These are phyloP conservation scores for Platycercus adscitus DNA, from an alignment of 2,113 vertebrate species.

Conservation along the genomic window DNA sequence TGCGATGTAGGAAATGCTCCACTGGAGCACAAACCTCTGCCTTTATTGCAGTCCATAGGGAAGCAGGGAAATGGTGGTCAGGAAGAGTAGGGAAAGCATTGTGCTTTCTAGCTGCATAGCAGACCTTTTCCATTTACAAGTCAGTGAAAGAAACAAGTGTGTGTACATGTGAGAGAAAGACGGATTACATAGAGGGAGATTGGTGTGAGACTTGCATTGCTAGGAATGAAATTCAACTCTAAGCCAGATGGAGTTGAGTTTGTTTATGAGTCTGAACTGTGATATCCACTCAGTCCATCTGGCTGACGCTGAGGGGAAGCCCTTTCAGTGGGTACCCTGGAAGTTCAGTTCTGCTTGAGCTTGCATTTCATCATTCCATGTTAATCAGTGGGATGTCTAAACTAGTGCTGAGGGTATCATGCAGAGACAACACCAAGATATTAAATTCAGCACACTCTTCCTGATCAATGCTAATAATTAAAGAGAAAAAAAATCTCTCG, in stretches of 20 bases:
- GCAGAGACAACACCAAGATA: background rate
- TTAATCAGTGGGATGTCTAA: background rate
- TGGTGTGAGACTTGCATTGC: background rate
- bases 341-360: background rate
- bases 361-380: background rate
- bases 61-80: background rate
- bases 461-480: background rate
- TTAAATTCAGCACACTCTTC: background rate
- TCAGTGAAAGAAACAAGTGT: background rate
- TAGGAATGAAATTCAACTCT: constrained; percentile 15
- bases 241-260: constrained; percentile 31
- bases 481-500: background rate
- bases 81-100: background rate
- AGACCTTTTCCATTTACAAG: background rate
- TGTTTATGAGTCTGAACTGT: background rate
- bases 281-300: background rate
- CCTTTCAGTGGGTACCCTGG: background rate
- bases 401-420: fast-evolving
- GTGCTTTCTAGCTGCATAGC: background rate
- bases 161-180: background rate
- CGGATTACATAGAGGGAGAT: background rate
- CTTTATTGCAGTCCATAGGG: background rate
- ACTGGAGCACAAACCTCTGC: background rate
- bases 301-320: background rate
- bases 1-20: background rate